A percentile compares a stretch with the other conserved stretches of the same genome.
phyloP scores from a whole-genome alignment of 2,888 invertebrate genomes.

The Catocala nupta region DNA sequence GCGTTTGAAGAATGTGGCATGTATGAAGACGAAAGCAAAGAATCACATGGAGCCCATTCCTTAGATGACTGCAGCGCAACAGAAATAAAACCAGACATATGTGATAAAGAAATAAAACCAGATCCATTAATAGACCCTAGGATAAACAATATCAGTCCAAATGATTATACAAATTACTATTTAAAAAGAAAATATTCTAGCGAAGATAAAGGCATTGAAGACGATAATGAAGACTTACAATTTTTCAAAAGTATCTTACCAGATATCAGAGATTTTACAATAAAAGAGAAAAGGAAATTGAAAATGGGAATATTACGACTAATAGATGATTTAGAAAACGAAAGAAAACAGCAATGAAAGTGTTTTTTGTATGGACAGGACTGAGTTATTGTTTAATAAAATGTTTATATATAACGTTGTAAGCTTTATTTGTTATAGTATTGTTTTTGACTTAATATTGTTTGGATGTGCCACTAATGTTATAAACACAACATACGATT shows the following conservation, averaged over 20 bases:
- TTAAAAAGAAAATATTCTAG: constrained; percentile 37
- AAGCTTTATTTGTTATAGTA: neutral
- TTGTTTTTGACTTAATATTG: too few species aligned
- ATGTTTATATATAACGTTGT: neutral
- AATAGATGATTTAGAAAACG: constrained; percentile 76
- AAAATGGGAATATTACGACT: constrained; percentile 83
- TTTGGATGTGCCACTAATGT: too few species aligned
- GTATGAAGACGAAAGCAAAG: constrained; percentile 35
- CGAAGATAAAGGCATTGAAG: constrained; percentile 35
- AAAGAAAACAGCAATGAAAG: constrained; percentile 34
- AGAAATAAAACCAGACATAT: constrained; percentile 47
- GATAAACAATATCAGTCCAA: constrained; percentile 15
- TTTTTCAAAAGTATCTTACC: constrained; percentile 86
- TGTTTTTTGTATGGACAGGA: neutral
- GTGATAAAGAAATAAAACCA: constrained; percentile 17
- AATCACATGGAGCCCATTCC: constrained; percentile 32
- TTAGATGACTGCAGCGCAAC: constrained; percentile 45
- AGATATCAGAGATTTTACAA: constrained; percentile 80
- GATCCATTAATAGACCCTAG: constrained; percentile 5
- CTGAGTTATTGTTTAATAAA: constrained; percentile 3
- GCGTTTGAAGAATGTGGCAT: constrained; percentile 24
- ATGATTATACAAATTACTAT: constrained; percentile 18
- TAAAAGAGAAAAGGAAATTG: constrained; percentile 82
- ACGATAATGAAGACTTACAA: constrained; percentile 67
- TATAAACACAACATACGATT: too few species aligned